These are phyloP conservation scores for Teleopsis dalmanni DNA, from an alignment of 1,140 invertebrate genomes.

Conservation along the genomic window DNA sequence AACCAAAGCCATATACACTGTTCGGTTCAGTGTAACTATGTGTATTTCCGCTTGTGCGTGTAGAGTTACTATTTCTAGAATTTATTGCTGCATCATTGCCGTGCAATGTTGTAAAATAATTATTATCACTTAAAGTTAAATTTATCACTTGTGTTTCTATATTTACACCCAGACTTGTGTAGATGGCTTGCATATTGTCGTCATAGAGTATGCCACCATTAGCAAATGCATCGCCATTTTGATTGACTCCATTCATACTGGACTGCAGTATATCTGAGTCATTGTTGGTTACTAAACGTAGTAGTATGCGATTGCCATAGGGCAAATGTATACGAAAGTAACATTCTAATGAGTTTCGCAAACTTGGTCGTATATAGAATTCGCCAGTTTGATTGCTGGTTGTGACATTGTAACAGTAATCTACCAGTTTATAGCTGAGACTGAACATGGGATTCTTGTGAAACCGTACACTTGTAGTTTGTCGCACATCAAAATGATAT, in stretches of 20 bases:
- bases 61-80: too few species aligned
- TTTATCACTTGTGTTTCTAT: slow-evolving; percentile 12
- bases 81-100: not conserved
- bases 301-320: slow-evolving; percentile 53
- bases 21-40: not conserved
- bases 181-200: slow-evolving; percentile 7
- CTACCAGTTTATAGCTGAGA: slow-evolving; percentile 53
- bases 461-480: slow-evolving; percentile 45
- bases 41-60: not conserved
- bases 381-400: slow-evolving; percentile 12
- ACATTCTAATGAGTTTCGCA: slow-evolving; percentile 45
- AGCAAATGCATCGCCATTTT: slow-evolving; percentile 1
- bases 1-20: not conserved
- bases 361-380: slow-evolving; percentile 13
- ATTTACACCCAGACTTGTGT: slow-evolving; percentile 4
- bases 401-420: slow-evolving; percentile 58
- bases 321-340: slow-evolving; percentile 57
- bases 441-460: slow-evolving; percentile 54
- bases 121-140: not conserved
- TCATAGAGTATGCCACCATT: too few species aligned
- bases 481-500: slow-evolving; percentile 48
- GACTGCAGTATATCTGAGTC: slow-evolving; percentile 10
- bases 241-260: not conserved
- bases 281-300: slow-evolving; percentile 43
- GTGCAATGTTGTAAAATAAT: not conserved